A percentile compares a stretch with the other conserved stretches of the same genome.
These are phyloP conservation scores for Machimus atricapillus DNA, from an alignment of 2,888 invertebrate genomes.

Conservation along the genomic window DNA sequence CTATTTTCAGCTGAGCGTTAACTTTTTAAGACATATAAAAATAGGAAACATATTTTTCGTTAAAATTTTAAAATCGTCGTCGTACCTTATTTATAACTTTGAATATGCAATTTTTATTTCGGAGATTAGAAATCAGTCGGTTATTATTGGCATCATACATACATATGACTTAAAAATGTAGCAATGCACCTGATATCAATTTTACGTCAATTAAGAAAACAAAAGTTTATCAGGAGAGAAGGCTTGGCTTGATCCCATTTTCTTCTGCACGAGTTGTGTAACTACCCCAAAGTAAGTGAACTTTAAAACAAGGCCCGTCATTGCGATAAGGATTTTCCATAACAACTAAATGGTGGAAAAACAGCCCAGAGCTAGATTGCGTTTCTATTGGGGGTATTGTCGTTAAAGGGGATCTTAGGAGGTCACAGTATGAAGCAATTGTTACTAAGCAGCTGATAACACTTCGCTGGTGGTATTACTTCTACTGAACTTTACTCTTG, in stretches of 20 bases:
- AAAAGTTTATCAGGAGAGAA: neutral
- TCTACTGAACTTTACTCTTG: neutral
- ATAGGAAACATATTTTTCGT: neutral
- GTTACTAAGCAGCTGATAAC: neutral
- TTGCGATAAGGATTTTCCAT: neutral
- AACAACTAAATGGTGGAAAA: neutral
- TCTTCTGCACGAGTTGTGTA: neutral
- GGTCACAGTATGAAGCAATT: neutral
- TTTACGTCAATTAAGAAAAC: neutral
- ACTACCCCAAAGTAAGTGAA: neutral
- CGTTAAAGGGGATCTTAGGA: neutral
- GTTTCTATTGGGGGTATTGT: neutral
- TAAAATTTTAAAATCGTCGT: too few species aligned
- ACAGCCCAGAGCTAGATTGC: neutral
- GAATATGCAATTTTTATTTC: neutral
- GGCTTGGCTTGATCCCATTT: neutral
- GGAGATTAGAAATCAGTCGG: neutral
- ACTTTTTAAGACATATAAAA: neutral
- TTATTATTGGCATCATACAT: too few species aligned
- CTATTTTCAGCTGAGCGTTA: too few species aligned
- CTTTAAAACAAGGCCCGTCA: neutral
- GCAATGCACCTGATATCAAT: neutral
- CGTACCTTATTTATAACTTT: neutral
- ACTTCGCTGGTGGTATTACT: neutral
- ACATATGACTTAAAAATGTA: neutral